Percentiles rank a stretch among this genome's conserved stretches.
Evolutionary conservation across 2,113 vertebrate species (phyloP).

Genomic region (Mesitornis unicolor): DNA sequence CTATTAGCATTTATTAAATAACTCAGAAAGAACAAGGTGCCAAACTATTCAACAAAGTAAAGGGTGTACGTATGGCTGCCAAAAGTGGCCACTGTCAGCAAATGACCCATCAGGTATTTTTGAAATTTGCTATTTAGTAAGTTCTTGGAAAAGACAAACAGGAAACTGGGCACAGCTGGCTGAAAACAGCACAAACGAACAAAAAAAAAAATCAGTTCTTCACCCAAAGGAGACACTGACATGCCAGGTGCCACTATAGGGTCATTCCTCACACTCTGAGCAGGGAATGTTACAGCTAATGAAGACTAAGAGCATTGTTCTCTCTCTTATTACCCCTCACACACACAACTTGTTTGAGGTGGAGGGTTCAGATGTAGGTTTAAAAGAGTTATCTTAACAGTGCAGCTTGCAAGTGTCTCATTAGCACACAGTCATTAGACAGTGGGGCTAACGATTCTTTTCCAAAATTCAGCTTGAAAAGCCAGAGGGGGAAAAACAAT

Average conservation of each 20-base stretch:
- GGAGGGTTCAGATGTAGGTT: background rate
- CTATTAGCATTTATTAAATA: background rate
- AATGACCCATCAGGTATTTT: background rate
- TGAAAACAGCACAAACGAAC: background rate
- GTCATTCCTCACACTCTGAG: background rate
- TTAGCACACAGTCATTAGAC: background rate
- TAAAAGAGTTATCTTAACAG: background rate
- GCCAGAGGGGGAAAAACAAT: background rate
- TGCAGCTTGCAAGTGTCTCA: background rate
- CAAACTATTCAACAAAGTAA: background rate
- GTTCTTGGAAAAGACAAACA: background rate
- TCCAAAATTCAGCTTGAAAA: background rate
- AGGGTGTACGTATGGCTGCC: background rate
- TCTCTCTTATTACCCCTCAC: background rate
- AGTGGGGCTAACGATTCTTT: background rate
- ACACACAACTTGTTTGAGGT: rapidly evolving
- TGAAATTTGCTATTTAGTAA: background rate
- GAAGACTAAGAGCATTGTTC: background rate
- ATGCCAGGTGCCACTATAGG: background rate
- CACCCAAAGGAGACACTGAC: background rate
- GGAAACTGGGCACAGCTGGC: rapidly evolving
- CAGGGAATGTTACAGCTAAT: background rate
- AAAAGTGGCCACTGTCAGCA: background rate
- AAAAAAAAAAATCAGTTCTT: background rate
- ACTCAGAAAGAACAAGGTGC: background rate